Evolutionary conservation across 1,140 invertebrate species (phyloP).

Genomic region (Drosophila rufa): DNA sequence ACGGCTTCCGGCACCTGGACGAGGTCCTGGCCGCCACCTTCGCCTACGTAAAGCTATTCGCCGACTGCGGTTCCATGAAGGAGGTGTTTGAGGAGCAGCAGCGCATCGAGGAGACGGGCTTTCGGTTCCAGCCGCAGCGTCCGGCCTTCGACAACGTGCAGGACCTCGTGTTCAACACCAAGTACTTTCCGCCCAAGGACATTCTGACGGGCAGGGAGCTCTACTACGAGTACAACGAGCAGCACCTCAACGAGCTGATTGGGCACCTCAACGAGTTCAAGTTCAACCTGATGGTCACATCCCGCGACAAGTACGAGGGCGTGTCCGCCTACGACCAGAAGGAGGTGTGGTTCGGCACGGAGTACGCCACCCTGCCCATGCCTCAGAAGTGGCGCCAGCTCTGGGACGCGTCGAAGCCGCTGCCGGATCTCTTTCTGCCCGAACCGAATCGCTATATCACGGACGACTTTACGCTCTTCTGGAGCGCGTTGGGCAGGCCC

Average conservation of each 20-base stretch:
- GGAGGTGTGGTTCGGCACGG: conserved; percentile 88
- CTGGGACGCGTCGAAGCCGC: conserved; percentile 87
- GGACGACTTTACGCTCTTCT: conserved; percentile 91
- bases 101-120: conserved; percentile 90
- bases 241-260: conserved; percentile 88
- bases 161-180: conserved; percentile 91
- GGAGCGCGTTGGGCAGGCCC: conserved; percentile 60
- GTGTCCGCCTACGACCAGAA: conserved; percentile 87
- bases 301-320: conserved; percentile 87
- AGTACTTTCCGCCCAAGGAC: conserved; percentile 91
- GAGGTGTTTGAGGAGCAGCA: conserved; percentile 82
- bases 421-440: conserved; percentile 89
- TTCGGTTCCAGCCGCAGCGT: conserved; percentile 89
- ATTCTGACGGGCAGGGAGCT: conserved; percentile 91
- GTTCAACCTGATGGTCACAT: conserved; percentile 91
- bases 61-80: conserved; percentile 86
- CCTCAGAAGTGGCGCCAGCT: conserved; percentile 86
- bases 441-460: conserved; percentile 94
- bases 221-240: conserved; percentile 92
- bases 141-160: conserved; percentile 92
- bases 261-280: conserved; percentile 89
- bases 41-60: conserved; percentile 91
- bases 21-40: conserved; percentile 90
- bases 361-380: conserved; percentile 86
- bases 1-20: conserved; percentile 90